These are phyloP conservation scores for Muscidifurax raptorellus DNA, from an alignment of 1,140 invertebrate genomes.

Conservation along the genomic window DNA sequence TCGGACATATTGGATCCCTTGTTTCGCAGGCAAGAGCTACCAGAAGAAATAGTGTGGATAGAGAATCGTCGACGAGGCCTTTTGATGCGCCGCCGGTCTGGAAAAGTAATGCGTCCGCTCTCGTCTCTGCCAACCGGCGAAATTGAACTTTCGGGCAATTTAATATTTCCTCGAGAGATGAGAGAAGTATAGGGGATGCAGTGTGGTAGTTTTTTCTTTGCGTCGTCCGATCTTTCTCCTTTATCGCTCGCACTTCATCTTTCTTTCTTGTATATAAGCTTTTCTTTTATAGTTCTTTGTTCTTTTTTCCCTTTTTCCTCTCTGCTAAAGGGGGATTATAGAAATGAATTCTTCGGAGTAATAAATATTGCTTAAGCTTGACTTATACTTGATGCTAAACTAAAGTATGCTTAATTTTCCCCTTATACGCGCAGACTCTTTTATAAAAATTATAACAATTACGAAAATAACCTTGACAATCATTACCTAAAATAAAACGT, in stretches of 20 bases:
- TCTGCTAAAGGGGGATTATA: background rate
- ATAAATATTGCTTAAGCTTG: no score
- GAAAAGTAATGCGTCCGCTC: constrained; percentile 50
- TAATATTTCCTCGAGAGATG: constrained; percentile 39
- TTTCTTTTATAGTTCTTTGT: background rate
- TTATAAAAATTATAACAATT: no score
- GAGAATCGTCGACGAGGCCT: constrained; percentile 50
- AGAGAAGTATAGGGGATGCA: background rate
- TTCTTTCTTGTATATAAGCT: constrained; percentile 23
- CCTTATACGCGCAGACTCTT: no score
- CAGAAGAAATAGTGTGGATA: background rate
- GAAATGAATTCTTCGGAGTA: background rate
- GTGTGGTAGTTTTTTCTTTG: background rate
- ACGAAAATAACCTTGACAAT: no score
- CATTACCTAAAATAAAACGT: no score
- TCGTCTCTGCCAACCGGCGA: constrained; percentile 38
- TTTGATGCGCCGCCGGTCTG: constrained; percentile 33
- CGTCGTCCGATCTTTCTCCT: constrained; percentile 31
- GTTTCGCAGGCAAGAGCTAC: background rate
- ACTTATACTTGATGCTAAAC: no score
- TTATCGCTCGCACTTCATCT: constrained; percentile 19
- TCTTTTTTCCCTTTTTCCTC: constrained; percentile 16
- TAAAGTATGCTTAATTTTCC: no score
- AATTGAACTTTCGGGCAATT: constrained; percentile 53
- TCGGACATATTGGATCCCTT: background rate